Evolutionary conservation across 2,113 vertebrate species (phyloP), one percentile per base, ranked within the genome.

Genomic region (Oreochromis niloticus): DNA sequence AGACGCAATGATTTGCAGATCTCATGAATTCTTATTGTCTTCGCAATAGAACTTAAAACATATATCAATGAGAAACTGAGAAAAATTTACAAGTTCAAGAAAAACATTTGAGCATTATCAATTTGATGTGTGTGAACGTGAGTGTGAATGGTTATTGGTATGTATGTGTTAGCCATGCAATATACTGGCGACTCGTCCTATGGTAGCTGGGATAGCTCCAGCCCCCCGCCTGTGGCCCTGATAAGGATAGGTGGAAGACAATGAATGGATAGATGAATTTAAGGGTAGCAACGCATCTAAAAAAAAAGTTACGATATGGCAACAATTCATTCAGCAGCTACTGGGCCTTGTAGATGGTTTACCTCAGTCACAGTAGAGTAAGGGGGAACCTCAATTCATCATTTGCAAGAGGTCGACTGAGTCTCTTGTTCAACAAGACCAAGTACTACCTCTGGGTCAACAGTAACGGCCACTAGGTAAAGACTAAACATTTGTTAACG

Each of bases 181-280:
- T 39, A 22, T 7, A 22, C 11, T 39, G 34, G 34, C 0, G 3
- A 66, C 10, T 39, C 3, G 6, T 39, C 34, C 34, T 39, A 22
- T 66, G 19, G 10, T 39, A 66, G 34, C 61, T 66, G 34, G 61
- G 39, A 39, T 66, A 3, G 39, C 7, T 22, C 34, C 61, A 66
- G 0, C 0, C 14, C 61, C 0, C 19, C n/a, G 34, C 61, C 32
- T 39, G 61, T 12, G 34, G 19, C 19, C n/a, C 61, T 39, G 61
- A 66, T 66, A 22, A 66, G 1, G 10, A n/a, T 39, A 66, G 6
- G 32, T 39, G 6, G 61, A 39, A 66, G 34, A 0, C 10, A 66
- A 66, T 63, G 59, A 36, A 63, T n/a, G 19, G 17, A 39, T 39
- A n/a, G 39, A 24, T 43, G 1, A 0, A 71, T 43, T 71, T 43